phyloP scores from a whole-genome alignment of 2,888 invertebrate genomes.

The Maniola hyperantus region DNA sequence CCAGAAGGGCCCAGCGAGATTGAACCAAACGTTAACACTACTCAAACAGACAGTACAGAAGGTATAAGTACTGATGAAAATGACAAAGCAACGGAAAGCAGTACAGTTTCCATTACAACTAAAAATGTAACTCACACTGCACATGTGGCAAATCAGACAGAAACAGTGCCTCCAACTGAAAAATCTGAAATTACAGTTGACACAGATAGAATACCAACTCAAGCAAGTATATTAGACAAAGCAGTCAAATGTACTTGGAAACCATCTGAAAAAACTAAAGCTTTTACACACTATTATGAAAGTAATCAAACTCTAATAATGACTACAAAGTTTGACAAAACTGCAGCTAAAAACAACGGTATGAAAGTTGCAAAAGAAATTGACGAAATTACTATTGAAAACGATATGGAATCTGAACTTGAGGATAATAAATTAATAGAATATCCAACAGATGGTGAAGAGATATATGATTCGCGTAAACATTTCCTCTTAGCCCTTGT shows the following conservation, averaged over 20 bases:
- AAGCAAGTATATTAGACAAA: constrained; percentile 37
- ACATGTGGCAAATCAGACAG: background rate
- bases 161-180: background rate
- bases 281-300: constrained; percentile 53
- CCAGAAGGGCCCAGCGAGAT: background rate
- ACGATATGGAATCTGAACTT: background rate
- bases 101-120: background rate
- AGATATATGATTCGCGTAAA: constrained; percentile 43
- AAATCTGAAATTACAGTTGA: background rate
- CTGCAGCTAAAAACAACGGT: no score
- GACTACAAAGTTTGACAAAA: background rate
- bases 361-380: background rate
- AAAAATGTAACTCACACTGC: background rate
- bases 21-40: background rate
- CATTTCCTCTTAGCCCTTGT: constrained; percentile 58
- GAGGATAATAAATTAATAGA: constrained; percentile 17
- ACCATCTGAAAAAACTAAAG: constrained; percentile 56
- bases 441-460: constrained; percentile 47
- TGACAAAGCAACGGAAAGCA: background rate
- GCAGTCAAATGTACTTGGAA: constrained; percentile 61
- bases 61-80: background rate
- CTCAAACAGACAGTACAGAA: background rate
- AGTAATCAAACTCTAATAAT: background rate
- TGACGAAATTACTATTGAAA: background rate
- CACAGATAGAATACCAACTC: background rate